Evolutionary conservation across 2,113 vertebrate species (phyloP).

Genomic region (Dromaius novaehollandiae): DNA sequence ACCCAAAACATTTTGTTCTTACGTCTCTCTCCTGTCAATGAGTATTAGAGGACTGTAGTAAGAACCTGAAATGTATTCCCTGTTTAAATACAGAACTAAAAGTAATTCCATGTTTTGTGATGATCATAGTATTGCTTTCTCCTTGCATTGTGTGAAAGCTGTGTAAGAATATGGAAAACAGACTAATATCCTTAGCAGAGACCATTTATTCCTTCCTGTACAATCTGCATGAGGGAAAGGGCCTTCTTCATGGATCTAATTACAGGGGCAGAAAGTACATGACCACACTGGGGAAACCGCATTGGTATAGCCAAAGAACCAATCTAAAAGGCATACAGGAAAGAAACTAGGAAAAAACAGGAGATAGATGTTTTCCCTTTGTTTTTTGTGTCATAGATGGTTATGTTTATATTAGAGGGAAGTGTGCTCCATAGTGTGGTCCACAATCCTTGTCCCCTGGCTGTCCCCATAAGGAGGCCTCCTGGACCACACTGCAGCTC

Average conservation of each 20-base stretch:
- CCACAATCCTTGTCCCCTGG: neutral
- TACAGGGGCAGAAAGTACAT: neutral
- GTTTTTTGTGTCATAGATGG: neutral
- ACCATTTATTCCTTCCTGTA: neutral
- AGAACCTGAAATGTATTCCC: neutral
- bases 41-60: neutral
- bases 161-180: neutral
- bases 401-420: neutral
- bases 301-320: neutral
- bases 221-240: neutral
- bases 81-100: neutral
- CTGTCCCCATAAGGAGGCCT: accelerated
- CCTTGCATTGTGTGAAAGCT: neutral
- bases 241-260: neutral
- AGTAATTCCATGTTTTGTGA: neutral
- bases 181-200: neutral
- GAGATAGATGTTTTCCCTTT: neutral
- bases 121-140: neutral
- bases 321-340: neutral
- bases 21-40: accelerated
- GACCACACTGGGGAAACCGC: neutral
- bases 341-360: neutral
- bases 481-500: neutral
- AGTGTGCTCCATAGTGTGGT: neutral
- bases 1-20: neutral